These are phyloP conservation scores for Macrobrachium rosenbergii DNA, from an alignment of 1,140 invertebrate species.

Conservation along the genomic window DNA sequence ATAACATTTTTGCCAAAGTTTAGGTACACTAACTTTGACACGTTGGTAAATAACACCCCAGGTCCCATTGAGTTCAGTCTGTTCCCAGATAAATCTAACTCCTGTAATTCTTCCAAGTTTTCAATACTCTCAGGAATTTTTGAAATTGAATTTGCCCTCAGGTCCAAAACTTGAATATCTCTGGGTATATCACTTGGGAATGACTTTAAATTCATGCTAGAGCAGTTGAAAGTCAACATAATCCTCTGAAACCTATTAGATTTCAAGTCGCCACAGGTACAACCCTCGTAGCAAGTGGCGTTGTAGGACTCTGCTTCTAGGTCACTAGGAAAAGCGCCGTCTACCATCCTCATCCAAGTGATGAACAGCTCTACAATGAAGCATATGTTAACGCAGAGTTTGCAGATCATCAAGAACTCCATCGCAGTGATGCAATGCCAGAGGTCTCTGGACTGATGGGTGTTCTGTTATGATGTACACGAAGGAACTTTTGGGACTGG, in stretches of 20 bases:
- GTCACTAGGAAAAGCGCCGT: too few relatives aligned
- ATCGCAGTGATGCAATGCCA: too few relatives aligned
- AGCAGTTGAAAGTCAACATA: constrained; percentile 55
- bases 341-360: too few relatives aligned
- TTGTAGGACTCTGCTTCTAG: not conserved
- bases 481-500: too few relatives aligned
- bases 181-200: constrained; percentile 44
- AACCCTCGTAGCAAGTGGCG: constrained; percentile 38
- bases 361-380: too few relatives aligned
- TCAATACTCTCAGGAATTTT: constrained; percentile 43
- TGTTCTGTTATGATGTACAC: too few relatives aligned
- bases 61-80: constrained; percentile 67
- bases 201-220: constrained; percentile 33
- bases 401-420: too few relatives aligned
- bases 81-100: constrained; percentile 68
- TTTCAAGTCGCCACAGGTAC: constrained; percentile 39
- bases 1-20: constrained; percentile 68
- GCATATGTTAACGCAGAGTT: too few relatives aligned
- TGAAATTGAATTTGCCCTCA: constrained; percentile 54
- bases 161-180: constrained; percentile 48
- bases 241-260: constrained; percentile 49
- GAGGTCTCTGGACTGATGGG: too few relatives aligned
- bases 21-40: constrained; percentile 63
- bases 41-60: constrained; percentile 67
- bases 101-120: constrained; percentile 38